Evolutionary conservation across 2,113 vertebrate genomes (phyloP).

Genomic region (Lophura nycthemera): DNA sequence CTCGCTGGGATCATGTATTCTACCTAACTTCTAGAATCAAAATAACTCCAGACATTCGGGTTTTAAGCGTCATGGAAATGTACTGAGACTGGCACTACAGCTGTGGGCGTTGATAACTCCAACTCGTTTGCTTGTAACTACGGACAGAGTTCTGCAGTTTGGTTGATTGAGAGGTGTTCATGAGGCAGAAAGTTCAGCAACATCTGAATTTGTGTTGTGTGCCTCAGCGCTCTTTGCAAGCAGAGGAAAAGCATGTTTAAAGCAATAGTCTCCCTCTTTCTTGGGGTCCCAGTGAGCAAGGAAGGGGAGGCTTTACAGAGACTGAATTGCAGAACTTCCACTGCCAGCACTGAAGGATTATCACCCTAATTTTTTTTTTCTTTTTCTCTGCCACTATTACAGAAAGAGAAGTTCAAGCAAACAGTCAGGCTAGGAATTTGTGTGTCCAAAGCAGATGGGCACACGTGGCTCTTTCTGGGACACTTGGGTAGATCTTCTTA

Average conservation of each 20-base stretch:
- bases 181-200: slow-evolving; percentile 68
- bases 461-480: slow-evolving; percentile 46
- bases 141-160: slow-evolving; percentile 43
- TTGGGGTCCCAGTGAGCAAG: slow-evolving; percentile 42
- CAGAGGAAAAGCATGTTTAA: slow-evolving; percentile 56
- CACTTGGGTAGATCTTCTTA: slow-evolving; percentile 68
- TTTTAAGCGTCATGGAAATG: slow-evolving; percentile 20
- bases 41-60: neutral
- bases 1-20: neutral
- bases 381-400: neutral
- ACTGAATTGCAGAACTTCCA: slow-evolving; percentile 78
- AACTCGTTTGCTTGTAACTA: neutral
- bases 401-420: slow-evolving; percentile 76
- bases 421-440: slow-evolving; percentile 77
- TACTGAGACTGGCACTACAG: slow-evolving; percentile 9
- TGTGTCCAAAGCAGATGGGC: slow-evolving; percentile 74
- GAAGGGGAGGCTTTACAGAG: slow-evolving; percentile 62
- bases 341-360: slow-evolving; percentile 77
- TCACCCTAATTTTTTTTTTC: neutral
- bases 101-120: slow-evolving; percentile 38
- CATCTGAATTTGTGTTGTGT: slow-evolving; percentile 70
- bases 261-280: slow-evolving; percentile 61
- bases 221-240: neutral
- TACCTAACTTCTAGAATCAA: neutral
- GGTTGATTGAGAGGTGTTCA: slow-evolving; percentile 54